Base-by-base conservation (phyloP, 2,113 vertebrate genomes). In the Alectura lathami region DNA sequence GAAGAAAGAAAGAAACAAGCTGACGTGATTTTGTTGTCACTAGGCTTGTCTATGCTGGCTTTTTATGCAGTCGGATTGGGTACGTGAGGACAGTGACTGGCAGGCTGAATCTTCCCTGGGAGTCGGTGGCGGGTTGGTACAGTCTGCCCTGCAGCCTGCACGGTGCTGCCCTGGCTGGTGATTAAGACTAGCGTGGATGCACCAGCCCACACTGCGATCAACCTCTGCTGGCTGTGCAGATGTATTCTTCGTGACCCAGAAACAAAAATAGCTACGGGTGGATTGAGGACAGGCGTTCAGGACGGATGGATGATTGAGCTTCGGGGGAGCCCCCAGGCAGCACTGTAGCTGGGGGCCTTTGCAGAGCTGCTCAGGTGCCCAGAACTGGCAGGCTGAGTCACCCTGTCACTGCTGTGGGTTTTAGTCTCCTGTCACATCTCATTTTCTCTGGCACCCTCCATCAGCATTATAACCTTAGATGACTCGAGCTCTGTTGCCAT, bases 391-490 rank as follows among this genome's bases (percentile, higher is more conserved):
- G 29, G 11, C 50, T 15, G 64, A 70, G 32, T 51, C 75, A 40
- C 2, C 14, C 8, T 15, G 53, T 53, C 50, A 5, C 21, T 24
- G 48, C 23, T 13, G 29, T 8, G 43, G 45, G 22, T 45, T 94
- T 89, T 67, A 34, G 32, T 59, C 32, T 78, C 10, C 0, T 43
- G 50, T 43, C n/a, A 36, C 66, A 76, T 87, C 45, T 40, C 6
- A 2, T 91, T 87, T 76, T 62, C 45, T 83, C 57, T 38, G 75
- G 66, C 78, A 57, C 36, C 53, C 29, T 88, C 73, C 20, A 60
- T 68, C 83, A 38, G 68, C 32, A 2, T 69, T 91, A 47, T 95
- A 92, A 93, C 94, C 93, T 95, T 59, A 85, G 47, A 84, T 64
- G 91, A 83, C 95, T 87, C 8, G 50, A 82, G 56, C 56, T 1